A percentile compares a stretch with the other conserved stretches of the same genome.
Conservation (phyloP, 2,888 invertebrate genomes). For the Acronicta alni region DNA sequence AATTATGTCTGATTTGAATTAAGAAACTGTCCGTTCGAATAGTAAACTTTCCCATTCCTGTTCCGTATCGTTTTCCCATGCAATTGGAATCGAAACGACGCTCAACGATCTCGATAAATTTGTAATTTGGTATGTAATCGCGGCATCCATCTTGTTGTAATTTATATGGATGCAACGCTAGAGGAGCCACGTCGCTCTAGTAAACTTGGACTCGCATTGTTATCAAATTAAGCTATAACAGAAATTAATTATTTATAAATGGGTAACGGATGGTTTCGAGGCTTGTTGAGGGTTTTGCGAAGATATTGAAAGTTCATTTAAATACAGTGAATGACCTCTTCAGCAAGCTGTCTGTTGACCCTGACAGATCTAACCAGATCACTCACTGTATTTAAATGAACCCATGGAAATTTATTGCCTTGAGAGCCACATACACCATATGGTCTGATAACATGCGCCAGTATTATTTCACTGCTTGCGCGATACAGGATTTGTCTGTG, state of each 20-base stretch:
- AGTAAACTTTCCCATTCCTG: constrained; percentile 63
- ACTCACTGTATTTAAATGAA: too few relatives aligned
- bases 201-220: constrained; percentile 8
- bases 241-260: not conserved
- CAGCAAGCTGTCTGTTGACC: too few relatives aligned
- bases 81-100: constrained; percentile 67
- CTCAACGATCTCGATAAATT: constrained; percentile 72
- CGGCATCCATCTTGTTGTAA: constrained; percentile 65
- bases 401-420: too few relatives aligned
- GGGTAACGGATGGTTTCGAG: not conserved
- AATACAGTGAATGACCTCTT: too few relatives aligned
- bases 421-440: too few relatives aligned
- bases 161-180: constrained; percentile 59
- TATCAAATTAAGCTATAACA: constrained; percentile 8
- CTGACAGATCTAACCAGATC: too few relatives aligned
- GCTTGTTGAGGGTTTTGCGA: too few relatives aligned
- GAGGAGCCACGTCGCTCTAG: constrained; percentile 23
- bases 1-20: constrained; percentile 46
- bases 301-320: too few relatives aligned
- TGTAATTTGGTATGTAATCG: constrained; percentile 75
- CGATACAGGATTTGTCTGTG: too few relatives aligned
- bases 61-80: constrained; percentile 66
- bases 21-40: constrained; percentile 51
- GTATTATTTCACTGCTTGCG: too few relatives aligned
- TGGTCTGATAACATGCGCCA: too few relatives aligned